Evolutionary conservation across 2,888 invertebrate genomes (phyloP).

Genomic region (Cistogaster globosa): DNA sequence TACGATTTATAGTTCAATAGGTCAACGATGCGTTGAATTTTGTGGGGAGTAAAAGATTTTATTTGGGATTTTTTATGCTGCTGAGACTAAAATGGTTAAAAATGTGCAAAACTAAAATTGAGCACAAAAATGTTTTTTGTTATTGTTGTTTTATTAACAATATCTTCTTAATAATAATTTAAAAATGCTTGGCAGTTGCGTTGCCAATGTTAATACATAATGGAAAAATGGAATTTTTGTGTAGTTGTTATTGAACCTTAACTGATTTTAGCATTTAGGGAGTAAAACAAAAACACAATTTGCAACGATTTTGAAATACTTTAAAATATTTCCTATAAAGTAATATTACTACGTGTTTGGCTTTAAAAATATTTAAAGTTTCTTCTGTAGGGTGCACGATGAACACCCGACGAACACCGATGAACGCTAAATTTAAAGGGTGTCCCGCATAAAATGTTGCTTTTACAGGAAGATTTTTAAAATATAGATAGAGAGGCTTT

Average conservation of each 20-base stretch:
- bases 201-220: not conserved
- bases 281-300: too few relatives aligned
- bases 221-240: not conserved
- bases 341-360: too few relatives aligned
- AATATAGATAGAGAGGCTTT: too few relatives aligned
- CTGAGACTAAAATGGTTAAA: conserved; percentile 53
- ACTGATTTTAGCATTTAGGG: conserved; percentile 21
- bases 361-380: too few relatives aligned
- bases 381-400: too few relatives aligned
- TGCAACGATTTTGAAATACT: too few relatives aligned
- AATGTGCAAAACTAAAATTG: conserved; percentile 66
- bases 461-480: too few relatives aligned
- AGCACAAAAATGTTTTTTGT: conserved; percentile 14
- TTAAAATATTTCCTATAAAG: too few relatives aligned
- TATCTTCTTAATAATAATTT: conserved; percentile 40
- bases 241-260: conserved; percentile 12
- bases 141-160: not conserved
- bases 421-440: too few relatives aligned
- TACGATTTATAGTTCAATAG: conserved; percentile 80
- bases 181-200: conserved; percentile 41
- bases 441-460: too few relatives aligned
- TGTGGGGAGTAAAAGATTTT: conserved; percentile 44
- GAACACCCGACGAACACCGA: too few relatives aligned
- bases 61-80: conserved; percentile 21
- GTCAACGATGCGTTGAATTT: conserved; percentile 82